These are phyloP conservation scores for Drosophila paulistorum DNA, from an alignment of 1,140 invertebrate species.

Conservation along the genomic window DNA sequence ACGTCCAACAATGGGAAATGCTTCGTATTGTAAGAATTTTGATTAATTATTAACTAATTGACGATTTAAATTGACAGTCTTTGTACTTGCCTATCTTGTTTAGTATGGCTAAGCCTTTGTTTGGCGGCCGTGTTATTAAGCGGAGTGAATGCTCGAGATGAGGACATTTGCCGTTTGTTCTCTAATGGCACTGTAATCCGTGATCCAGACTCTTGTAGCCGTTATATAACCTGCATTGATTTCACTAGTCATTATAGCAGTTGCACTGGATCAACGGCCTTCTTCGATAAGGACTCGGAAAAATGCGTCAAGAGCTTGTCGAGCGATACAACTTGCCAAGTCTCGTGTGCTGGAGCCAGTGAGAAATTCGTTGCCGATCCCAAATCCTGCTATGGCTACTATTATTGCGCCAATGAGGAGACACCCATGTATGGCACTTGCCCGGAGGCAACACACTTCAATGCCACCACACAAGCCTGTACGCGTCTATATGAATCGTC, in stretches of 20 bases:
- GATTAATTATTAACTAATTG: not conserved
- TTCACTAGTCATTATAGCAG: slow-evolving; percentile 32
- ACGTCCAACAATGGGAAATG: slow-evolving; percentile 30
- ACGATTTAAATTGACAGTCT: not conserved
- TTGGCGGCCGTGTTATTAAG: slow-evolving; percentile 27
- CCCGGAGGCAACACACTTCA: slow-evolving; percentile 53
- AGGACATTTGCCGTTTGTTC: slow-evolving; percentile 63
- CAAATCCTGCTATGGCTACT: slow-evolving; percentile 68
- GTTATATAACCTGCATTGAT: slow-evolving; percentile 60
- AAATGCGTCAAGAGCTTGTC: slow-evolving; percentile 51
- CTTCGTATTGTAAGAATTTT: not conserved
- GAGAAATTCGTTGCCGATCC: slow-evolving; percentile 55
- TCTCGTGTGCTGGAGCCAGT: slow-evolving; percentile 43
- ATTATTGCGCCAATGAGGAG: slow-evolving; percentile 51
- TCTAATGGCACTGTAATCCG: slow-evolving; percentile 51
- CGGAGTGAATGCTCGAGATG: not conserved
- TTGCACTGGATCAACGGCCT: slow-evolving; percentile 55
- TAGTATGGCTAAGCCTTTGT: not conserved
- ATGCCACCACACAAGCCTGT: slow-evolving; percentile 54
- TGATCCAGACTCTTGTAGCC: slow-evolving; percentile 64
- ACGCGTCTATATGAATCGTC: slow-evolving; percentile 36
- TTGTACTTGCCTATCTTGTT: slow-evolving; percentile 3
- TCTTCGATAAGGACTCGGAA: slow-evolving; percentile 55
- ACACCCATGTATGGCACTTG: slow-evolving; percentile 51
- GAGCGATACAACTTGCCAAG: slow-evolving; percentile 23